phyloP scores from a whole-genome alignment of 30 jellyfish, hydroid and myxozoan genomes.

The Catostylus mosaicus region DNA sequence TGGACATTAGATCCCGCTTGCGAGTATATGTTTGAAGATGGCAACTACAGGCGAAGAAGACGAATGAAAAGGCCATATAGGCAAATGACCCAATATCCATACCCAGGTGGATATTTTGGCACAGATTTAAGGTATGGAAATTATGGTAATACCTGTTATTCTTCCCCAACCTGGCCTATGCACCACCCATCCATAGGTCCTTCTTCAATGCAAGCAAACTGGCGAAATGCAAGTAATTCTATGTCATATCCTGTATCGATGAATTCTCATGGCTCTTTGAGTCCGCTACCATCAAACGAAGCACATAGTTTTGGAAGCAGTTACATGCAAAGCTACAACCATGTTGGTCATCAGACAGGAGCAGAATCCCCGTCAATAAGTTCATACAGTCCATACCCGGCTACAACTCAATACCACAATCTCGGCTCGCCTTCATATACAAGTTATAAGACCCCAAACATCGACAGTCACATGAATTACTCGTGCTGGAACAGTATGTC shows the following conservation, averaged over 20 bases:
- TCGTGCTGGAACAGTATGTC: conserved; percentile 81
- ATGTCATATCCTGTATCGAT: conserved; percentile 63
- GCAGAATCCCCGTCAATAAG: conserved; percentile 61
- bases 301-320: conserved; percentile 69
- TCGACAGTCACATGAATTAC: conserved; percentile 70
- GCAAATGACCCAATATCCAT: conserved; percentile 74
- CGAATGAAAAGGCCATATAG: conserved; percentile 97
- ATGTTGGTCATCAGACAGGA: conserved; percentile 58
- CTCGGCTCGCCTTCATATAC: conserved; percentile 69
- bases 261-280: conserved; percentile 60
- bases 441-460: conserved; percentile 58
- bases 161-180: conserved; percentile 62
- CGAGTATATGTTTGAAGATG: conserved; percentile 98
- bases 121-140: conserved; percentile 56
- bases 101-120: conserved; percentile 67
- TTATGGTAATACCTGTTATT: conserved; percentile 59
- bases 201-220: conserved; percentile 71
- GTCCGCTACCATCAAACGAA: conserved; percentile 69
- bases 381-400: conserved; percentile 60
- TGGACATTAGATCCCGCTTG: conserved; percentile 99
- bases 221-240: conserved; percentile 64
- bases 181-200: conserved; percentile 44
- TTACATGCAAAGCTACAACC: conserved; percentile 74
- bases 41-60: conserved; percentile 92
- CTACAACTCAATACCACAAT: conserved; percentile 57